Conservation (phyloP, 1,140 invertebrate genomes). For the Frieseomelitta varia region DNA sequence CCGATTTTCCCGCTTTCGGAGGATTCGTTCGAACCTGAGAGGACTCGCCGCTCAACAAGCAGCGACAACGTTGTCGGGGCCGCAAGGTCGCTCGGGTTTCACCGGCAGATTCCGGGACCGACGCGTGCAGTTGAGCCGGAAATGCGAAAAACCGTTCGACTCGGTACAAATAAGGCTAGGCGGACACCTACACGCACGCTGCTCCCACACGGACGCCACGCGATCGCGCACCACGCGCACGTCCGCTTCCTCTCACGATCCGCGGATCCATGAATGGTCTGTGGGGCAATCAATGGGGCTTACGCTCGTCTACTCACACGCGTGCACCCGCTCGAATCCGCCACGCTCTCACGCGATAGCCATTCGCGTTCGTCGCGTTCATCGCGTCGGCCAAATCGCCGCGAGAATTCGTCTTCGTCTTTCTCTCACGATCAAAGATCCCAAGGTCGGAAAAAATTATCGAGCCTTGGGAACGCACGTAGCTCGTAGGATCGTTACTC, state of each 20-base stretch:
- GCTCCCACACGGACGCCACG: constrained; percentile 36
- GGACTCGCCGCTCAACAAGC: too few relatives aligned
- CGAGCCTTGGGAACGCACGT: not conserved
- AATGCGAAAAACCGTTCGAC: constrained; percentile 57
- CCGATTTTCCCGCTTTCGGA: constrained; percentile 20
- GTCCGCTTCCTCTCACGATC: constrained; percentile 68
- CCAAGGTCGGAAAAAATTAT: not conserved
- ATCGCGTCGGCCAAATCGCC: not conserved
- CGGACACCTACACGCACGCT: constrained; percentile 48
- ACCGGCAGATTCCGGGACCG: constrained; percentile 7
- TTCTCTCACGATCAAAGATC: not conserved
- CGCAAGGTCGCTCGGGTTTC: constrained; percentile 32
- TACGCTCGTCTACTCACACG: constrained; percentile 58
- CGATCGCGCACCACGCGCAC: constrained; percentile 41
- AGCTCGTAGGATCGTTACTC: not conserved
- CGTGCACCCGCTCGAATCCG: constrained; percentile 21
- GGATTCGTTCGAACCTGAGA: not conserved
- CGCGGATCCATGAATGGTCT: constrained; percentile 68
- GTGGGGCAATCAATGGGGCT: constrained; percentile 63
- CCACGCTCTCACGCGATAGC: constrained; percentile 32
- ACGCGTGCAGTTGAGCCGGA: constrained; percentile 28
- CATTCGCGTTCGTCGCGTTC: too few relatives aligned
- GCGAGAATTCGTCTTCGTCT: not conserved
- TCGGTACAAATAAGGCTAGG: constrained; percentile 65
- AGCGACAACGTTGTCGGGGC: too few relatives aligned